Percentiles rank a stretch among this genome's conserved stretches.
These are phyloP conservation scores for Sarcophaga bullata DNA, from an alignment of 1,140 invertebrate species.

Conservation along the genomic window DNA sequence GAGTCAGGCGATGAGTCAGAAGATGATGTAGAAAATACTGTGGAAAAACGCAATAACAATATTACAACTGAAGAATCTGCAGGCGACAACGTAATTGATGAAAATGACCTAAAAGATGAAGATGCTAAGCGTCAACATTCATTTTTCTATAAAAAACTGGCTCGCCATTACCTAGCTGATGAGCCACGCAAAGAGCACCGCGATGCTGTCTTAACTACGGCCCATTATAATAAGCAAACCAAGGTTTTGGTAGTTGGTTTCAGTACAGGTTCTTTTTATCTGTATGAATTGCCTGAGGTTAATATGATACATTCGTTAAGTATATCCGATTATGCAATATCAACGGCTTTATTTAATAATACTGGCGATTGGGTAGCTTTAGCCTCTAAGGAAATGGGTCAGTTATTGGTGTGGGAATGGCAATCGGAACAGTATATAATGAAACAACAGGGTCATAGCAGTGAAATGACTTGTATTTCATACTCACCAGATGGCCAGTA, in stretches of 20 bases:
- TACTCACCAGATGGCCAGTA: conserved; percentile 93
- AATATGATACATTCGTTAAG: conserved; percentile 92
- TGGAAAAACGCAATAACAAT: conserved; percentile 67
- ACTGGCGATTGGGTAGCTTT: conserved; percentile 96
- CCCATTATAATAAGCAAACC: conserved; percentile 81
- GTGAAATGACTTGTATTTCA: conserved; percentile 85
- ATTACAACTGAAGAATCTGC: conserved; percentile 65
- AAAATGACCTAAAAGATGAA: conserved; percentile 60
- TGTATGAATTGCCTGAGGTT: conserved; percentile 93
- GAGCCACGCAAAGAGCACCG: conserved; percentile 72
- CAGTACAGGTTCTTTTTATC: conserved; percentile 83
- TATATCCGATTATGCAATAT: conserved; percentile 83
- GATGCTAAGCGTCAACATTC: conserved; percentile 66
- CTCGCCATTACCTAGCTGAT: conserved; percentile 78
- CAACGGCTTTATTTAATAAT: conserved; percentile 82
- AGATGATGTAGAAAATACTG: conserved; percentile 71
- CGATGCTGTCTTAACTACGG: conserved; percentile 76
- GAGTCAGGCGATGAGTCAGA: conserved; percentile 66
- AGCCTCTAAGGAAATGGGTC: conserved; percentile 84
- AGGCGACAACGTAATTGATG: conserved; percentile 55
- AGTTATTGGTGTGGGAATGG: conserved; percentile 98
- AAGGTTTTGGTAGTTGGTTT: conserved; percentile 86
- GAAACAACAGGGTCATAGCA: conserved; percentile 95
- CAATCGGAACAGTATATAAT: conserved; percentile 97
- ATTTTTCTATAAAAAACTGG: conserved; percentile 75